Evolutionary conservation across 2,888 invertebrate genomes (phyloP).

Genomic region (Uloborus plumipes): DNA sequence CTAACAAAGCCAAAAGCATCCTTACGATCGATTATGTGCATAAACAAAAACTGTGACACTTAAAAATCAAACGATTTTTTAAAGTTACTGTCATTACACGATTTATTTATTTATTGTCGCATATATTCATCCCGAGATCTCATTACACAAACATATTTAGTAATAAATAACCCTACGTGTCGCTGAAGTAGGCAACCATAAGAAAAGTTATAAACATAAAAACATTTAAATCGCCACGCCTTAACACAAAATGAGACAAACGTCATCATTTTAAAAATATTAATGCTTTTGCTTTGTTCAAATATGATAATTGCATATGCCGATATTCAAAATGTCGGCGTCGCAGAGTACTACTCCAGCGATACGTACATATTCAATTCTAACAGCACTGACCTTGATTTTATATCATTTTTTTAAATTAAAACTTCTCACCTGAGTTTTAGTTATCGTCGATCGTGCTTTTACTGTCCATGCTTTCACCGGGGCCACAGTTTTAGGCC

Average conservation of each 20-base stretch:
- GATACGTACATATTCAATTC: conserved; percentile 61
- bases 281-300: conserved; percentile 52
- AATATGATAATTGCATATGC: conserved; percentile 65
- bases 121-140: not conserved
- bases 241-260: not conserved
- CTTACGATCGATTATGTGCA: too few relatives aligned
- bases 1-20: too few relatives aligned
- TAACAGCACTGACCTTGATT: conserved; percentile 58
- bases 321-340: conserved; percentile 65
- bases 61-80: too few relatives aligned
- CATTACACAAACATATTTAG: conserved; percentile 50
- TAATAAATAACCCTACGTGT: conserved; percentile 4
- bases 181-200: not conserved
- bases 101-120: too few relatives aligned
- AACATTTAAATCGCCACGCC: not conserved
- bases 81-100: too few relatives aligned
- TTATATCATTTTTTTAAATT: conserved; percentile 49
- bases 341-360: conserved; percentile 42
- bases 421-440: conserved; percentile 50
- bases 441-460: conserved; percentile 4
- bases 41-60: too few relatives aligned
- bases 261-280: conserved; percentile 14
- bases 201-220: not conserved
- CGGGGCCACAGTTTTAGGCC: conserved; percentile 63
- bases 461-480: conserved; percentile 49